phyloP scores from a whole-genome alignment of 1,140 invertebrate genomes.

The Marisa cornuarietis region DNA sequence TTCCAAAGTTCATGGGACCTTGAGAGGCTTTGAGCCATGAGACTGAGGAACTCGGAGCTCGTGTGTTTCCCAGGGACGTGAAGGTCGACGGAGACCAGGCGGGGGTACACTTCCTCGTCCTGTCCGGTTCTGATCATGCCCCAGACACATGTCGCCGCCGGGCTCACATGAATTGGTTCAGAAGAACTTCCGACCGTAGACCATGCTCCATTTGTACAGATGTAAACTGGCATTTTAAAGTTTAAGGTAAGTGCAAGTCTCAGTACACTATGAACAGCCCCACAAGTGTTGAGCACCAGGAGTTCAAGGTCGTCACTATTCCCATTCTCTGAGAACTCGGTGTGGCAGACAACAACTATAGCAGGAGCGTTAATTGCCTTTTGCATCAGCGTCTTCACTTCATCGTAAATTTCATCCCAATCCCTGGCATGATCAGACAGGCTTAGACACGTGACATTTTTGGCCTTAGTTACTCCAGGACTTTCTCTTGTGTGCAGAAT shows the following conservation, averaged over 20 bases:
- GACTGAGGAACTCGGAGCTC: not conserved
- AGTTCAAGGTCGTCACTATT: not conserved
- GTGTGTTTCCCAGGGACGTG: not conserved
- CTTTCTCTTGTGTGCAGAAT: too few relatives aligned
- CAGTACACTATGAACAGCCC: constrained; percentile 4
- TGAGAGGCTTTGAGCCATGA: constrained; percentile 1
- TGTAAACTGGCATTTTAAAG: constrained; percentile 8
- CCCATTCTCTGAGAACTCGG: too few relatives aligned
- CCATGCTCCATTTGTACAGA: constrained; percentile 14
- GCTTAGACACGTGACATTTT: too few relatives aligned
- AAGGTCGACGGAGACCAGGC: constrained; percentile 6
- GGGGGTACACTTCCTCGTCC: constrained; percentile 19
- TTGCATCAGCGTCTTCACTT: too few relatives aligned
- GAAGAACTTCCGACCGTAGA: not conserved
- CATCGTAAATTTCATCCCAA: too few relatives aligned
- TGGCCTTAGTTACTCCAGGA: too few relatives aligned
- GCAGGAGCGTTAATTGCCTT: too few relatives aligned
- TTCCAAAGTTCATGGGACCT: not conserved
- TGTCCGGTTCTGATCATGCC: constrained; percentile 19
- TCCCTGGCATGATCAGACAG: too few relatives aligned
- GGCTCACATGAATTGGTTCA: constrained; percentile 10
- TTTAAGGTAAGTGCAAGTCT: not conserved
- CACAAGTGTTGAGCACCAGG: constrained; percentile 6
- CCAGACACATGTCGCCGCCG: constrained; percentile 17
- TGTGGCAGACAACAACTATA: too few relatives aligned